phyloP scores from a whole-genome alignment of 2,797 vertebrate species.

The Craterocephalus amniculus region DNA sequence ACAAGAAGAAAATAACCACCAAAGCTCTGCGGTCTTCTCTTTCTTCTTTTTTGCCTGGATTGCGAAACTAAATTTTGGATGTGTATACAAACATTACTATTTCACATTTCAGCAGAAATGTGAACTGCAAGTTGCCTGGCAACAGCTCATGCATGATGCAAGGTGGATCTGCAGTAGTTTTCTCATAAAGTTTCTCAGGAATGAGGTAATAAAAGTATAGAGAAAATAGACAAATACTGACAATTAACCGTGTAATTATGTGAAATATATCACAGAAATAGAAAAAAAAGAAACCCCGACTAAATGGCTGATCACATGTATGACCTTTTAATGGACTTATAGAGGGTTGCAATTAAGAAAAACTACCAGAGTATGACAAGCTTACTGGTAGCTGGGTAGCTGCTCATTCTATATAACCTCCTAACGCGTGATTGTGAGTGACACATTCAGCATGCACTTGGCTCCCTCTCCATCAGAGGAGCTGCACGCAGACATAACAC shows the following conservation, averaged over 20 bases:
- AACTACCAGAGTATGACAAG: neutral
- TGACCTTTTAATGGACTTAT: neutral
- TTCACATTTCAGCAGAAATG: neutral
- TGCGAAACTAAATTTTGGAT: neutral
- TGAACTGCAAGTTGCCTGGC: neutral
- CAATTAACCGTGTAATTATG: constrained; percentile 3
- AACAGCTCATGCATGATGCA: neutral
- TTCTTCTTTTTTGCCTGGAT: neutral
- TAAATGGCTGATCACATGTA: too few relatives aligned
- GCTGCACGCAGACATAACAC: constrained; percentile 42
- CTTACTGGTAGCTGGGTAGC: constrained; percentile 39
- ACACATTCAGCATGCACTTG: constrained; percentile 32
- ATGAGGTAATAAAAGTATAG: neutral
- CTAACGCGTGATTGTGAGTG: constrained; percentile 23
- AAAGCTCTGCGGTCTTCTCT: neutral
- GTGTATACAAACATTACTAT: neutral
- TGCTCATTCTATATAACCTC: constrained; percentile 40
- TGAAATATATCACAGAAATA: neutral
- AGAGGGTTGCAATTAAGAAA: neutral
- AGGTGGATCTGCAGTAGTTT: neutral
- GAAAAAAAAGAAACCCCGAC: too few relatives aligned
- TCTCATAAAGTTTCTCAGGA: neutral
- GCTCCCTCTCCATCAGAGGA: constrained; percentile 15
- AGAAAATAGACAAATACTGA: neutral
- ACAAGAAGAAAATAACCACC: neutral